phyloP scores from a whole-genome alignment of 2,888 invertebrate genomes.

The Ramazzottius varieornatus region DNA sequence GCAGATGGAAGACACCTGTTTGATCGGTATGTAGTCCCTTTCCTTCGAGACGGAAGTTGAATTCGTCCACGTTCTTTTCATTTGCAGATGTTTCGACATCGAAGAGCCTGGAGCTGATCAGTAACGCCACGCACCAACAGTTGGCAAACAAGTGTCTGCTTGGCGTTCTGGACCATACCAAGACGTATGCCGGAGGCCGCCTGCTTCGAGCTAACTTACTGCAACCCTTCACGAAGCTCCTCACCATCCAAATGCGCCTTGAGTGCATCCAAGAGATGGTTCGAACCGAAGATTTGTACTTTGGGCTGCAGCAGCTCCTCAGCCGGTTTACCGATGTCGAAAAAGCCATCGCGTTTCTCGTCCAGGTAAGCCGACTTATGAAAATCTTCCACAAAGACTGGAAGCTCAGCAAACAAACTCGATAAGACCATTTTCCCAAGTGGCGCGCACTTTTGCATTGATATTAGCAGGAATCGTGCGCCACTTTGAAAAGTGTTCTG shows the following conservation, averaged over 20 bases:
- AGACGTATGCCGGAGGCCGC: slow-evolving; percentile 44
- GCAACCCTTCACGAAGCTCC: slow-evolving; percentile 39
- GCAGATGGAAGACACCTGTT: slow-evolving; percentile 48
- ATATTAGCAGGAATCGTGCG: too few species aligned
- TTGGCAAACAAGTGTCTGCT: slow-evolving; percentile 30
- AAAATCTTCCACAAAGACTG: background rate
- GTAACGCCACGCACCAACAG: slow-evolving; percentile 20
- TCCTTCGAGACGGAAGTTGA: background rate
- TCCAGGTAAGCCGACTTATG: background rate
- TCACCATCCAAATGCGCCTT: slow-evolving; percentile 39
- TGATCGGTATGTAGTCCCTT: slow-evolving; percentile 38
- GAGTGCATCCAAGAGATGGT: slow-evolving; percentile 49
- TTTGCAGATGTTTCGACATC: slow-evolving; percentile 49
- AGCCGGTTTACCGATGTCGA: slow-evolving; percentile 5
- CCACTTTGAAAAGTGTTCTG: too few species aligned
- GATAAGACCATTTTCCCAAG: too few species aligned
- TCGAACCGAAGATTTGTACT: slow-evolving; percentile 36
- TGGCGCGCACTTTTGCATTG: too few species aligned
- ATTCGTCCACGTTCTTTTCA: slow-evolving; percentile 6
- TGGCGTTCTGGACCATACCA: slow-evolving; percentile 39
- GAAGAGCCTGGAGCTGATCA: slow-evolving; percentile 34
- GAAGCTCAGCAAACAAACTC: too few species aligned
- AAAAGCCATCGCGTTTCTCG: slow-evolving; percentile 2
- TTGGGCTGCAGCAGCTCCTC: slow-evolving; percentile 29
- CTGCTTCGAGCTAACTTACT: slow-evolving; percentile 46